phyloP scores from a whole-genome alignment of 2,113 vertebrate genomes.

The Tragulus kanchil region DNA sequence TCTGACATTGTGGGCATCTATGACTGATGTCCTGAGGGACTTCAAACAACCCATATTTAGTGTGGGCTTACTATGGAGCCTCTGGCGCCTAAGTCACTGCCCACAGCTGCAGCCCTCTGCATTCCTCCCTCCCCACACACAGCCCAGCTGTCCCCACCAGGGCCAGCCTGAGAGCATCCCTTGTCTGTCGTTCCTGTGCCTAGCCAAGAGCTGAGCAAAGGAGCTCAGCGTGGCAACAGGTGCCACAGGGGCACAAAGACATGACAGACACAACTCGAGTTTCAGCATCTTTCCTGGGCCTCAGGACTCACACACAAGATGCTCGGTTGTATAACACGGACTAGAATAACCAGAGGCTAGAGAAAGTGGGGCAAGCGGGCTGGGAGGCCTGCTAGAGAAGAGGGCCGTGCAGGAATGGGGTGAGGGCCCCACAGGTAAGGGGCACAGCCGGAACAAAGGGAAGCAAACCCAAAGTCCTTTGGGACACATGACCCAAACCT shows the following conservation, averaged over 20 bases:
- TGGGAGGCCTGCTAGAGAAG: not conserved
- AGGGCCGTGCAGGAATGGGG: not conserved
- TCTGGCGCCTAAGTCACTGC: constrained; percentile 17
- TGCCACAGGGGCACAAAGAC: constrained; percentile 44
- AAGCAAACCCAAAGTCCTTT: constrained; percentile 27
- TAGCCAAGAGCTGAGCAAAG: constrained; percentile 53
- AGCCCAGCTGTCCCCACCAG: constrained; percentile 62
- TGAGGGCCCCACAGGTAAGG: not conserved
- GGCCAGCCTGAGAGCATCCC: not conserved
- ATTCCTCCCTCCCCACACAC: constrained; percentile 35
- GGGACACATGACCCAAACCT: constrained; percentile 10
- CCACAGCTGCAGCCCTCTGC: constrained; percentile 60
- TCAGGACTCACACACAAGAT: constrained; percentile 27
- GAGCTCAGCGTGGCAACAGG: constrained; percentile 59
- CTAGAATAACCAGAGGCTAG: not conserved
- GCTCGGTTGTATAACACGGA: constrained; percentile 21
- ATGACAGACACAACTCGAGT: constrained; percentile 50
- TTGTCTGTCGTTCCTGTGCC: not conserved
- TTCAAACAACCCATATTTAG: constrained; percentile 62
- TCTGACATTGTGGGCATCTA: constrained; percentile 37
- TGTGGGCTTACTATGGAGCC: not conserved
- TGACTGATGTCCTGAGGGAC: not conserved
- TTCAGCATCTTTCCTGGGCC: constrained; percentile 20
- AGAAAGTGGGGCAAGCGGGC: not conserved
- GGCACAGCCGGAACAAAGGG: constrained; percentile 6